These are phyloP conservation scores for Noctua janthina DNA, from an alignment of 2,888 invertebrate genomes.

Conservation along the genomic window DNA sequence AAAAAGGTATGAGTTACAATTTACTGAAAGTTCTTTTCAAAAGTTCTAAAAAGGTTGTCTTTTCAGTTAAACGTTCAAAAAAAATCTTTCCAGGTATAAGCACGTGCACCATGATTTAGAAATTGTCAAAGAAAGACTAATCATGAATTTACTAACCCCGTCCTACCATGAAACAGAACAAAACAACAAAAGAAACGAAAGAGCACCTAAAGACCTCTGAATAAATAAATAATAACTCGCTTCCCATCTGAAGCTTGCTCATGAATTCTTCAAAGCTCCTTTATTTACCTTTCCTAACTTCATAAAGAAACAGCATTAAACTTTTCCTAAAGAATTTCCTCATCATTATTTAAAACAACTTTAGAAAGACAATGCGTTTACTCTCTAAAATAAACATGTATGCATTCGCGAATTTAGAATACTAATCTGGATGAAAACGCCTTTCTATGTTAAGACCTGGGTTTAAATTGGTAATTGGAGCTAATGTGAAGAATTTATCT, in stretches of 20 bases:
- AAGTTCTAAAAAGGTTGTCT: neutral
- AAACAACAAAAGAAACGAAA: constrained; percentile 20
- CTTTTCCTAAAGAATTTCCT: constrained; percentile 22
- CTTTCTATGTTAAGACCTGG: constrained; percentile 58
- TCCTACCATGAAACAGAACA: neutral
- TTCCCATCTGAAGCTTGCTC: constrained; percentile 26
- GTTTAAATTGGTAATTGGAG: constrained; percentile 51
- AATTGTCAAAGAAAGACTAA: neutral
- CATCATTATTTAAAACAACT: constrained; percentile 32
- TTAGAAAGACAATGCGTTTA: constrained; percentile 20
- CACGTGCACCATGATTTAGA: neutral
- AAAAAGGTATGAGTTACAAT: neutral
- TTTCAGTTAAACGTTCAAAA: neutral
- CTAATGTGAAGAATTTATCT: constrained; percentile 50
- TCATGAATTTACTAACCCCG: neutral
- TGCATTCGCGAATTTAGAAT: constrained; percentile 50
- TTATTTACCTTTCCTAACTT: constrained; percentile 16
- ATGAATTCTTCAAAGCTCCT: constrained; percentile 27
- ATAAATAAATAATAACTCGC: constrained; percentile 29
- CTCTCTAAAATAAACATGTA: constrained; percentile 58
- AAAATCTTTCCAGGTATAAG: neutral
- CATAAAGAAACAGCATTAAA: neutral
- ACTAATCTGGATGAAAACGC: constrained; percentile 64
- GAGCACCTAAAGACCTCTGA: constrained; percentile 16
- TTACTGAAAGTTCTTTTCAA: neutral